Conservation (phyloP, 2,113 vertebrate genomes). For the Chloropsis cyanopogon region DNA sequence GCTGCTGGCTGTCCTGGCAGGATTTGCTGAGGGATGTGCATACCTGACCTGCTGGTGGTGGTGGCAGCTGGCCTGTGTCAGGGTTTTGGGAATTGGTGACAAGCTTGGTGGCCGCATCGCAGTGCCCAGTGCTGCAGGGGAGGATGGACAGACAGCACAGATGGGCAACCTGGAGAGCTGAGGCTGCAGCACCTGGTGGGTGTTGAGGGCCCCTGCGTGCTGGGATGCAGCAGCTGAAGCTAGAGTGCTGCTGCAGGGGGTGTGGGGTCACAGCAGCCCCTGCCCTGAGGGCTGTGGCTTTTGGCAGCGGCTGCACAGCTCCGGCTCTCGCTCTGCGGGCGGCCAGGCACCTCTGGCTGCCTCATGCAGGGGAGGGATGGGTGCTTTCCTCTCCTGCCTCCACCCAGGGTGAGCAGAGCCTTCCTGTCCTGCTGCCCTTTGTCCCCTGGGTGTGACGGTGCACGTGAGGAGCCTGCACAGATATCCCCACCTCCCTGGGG, state of each 20-base stretch:
- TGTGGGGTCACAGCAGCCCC: neutral
- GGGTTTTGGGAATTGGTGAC: neutral
- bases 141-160: neutral
- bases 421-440: neutral
- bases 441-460: neutral
- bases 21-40: neutral
- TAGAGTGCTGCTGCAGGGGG: neutral
- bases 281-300: neutral
- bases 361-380: rapidly evolving
- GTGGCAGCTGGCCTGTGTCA: neutral
- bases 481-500: too few species aligned
- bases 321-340: rapidly evolving
- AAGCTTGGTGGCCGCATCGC: neutral
- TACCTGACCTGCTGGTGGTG: neutral
- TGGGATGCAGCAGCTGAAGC: neutral
- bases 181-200: neutral
- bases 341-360: rapidly evolving
- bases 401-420: neutral
- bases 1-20: neutral
- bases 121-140: neutral
- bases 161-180: neutral
- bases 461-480: neutral
- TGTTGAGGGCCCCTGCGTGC: neutral
- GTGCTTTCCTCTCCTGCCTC: neutral
- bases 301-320: neutral